Evolutionary conservation across 2,113 vertebrate species (phyloP), one percentile per base, ranked within the genome.

Genomic region (Sceloporus undulatus): DNA sequence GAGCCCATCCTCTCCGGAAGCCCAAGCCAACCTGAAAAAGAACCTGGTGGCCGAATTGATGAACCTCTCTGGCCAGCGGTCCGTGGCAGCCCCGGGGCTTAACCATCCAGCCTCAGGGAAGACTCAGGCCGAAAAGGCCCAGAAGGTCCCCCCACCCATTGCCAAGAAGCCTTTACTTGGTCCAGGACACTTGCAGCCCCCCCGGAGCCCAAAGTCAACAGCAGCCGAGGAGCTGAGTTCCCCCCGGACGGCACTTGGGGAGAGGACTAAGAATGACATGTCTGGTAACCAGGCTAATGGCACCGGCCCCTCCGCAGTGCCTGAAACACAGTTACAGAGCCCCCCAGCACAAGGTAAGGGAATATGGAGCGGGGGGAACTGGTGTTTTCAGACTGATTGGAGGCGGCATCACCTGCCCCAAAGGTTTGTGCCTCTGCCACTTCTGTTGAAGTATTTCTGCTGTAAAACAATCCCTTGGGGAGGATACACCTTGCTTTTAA

Each of bases 91-190:
- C 18, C 94, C 79, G 5, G 92, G 81, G 0, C 66, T 62, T 0
- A 0, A 42, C 65, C 70, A 8, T 2, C 94, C 89, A 52, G 79
- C 79, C 84, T 1, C 90, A 0, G 21, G 56, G 1, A 96, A 94
- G 80, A 40, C 86, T 1, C 97, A 96, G 75, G 1, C 87, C 9
- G 91, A 91, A 78, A 98, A 96, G 88, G 93, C 92, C 1, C 68
- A 91, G 70, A 99, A 98, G 95, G 95, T 98, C 27, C 98, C 98
- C 3, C 98, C 98, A 38, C 98, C 98, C 0, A 97, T 99, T 25
- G 98, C 99, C 91, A 98, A 97, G 91, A 99, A 99, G 94, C 98
- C 98, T 59, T 94, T 92, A 0, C 94, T 96, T 0, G 89, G 91
- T n/a, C 85, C 29, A 0, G 93, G 91, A 73, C 81, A 8, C 2